Percentiles rank a stretch among this genome's conserved stretches.
phyloP scores from a whole-genome alignment of 2,113 vertebrate genomes.

The Tupaia tana region DNA sequence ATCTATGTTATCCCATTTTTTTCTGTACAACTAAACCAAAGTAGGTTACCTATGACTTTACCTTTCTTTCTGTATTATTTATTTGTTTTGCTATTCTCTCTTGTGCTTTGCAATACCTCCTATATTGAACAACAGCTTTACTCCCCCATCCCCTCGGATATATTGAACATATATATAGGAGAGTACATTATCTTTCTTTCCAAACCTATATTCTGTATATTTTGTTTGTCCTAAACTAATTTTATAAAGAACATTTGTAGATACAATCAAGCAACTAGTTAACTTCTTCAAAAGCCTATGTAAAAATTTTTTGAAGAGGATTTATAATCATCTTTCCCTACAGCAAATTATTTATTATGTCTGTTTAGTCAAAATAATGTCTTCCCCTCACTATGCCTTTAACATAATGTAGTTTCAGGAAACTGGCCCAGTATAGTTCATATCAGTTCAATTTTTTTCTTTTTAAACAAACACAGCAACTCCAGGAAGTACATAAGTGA shows the following conservation, averaged over 20 bases:
- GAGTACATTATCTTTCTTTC: background rate
- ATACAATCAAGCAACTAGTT: background rate
- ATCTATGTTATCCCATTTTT: background rate
- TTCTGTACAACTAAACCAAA: background rate
- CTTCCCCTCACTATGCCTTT: constrained; percentile 20
- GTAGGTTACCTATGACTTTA: background rate
- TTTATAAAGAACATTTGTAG: background rate
- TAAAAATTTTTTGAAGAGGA: background rate
- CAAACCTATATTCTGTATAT: background rate
- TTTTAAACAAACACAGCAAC: background rate
- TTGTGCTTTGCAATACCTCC: background rate
- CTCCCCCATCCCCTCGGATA: background rate
- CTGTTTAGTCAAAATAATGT: background rate
- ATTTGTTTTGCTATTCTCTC: background rate
- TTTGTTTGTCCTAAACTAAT: background rate
- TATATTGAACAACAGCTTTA: background rate
- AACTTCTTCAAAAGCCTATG: background rate
- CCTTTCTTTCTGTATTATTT: no score
- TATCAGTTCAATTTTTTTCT: background rate
- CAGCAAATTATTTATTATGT: background rate
- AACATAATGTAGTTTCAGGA: constrained; percentile 26
- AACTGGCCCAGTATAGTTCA: background rate
- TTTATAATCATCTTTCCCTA: background rate
- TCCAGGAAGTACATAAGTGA: constrained; percentile 15
- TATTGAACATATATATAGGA: background rate